Percentiles rank a stretch among this genome's conserved stretches.
phyloP scores from a whole-genome alignment of 2,797 vertebrate species.

The Micromesistius poutassou region DNA sequence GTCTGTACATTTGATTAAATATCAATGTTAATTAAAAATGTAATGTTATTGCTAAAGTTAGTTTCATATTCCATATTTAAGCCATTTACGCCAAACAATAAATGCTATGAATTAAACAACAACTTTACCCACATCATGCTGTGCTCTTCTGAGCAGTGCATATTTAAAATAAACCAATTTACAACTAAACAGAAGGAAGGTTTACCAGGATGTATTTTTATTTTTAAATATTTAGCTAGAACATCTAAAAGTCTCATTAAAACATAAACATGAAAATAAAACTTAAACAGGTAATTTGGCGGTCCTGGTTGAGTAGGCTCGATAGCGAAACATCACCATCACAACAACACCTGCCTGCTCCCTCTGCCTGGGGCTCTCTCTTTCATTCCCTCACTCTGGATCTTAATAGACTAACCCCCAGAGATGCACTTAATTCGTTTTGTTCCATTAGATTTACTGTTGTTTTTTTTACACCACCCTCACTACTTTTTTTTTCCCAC shows the following conservation, averaged over 20 bases:
- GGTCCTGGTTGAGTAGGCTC: background rate
- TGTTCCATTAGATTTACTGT: background rate
- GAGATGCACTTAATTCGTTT: background rate
- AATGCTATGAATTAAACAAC: background rate
- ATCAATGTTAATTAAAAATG: background rate
- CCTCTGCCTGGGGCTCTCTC: no score
- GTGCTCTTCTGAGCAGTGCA: background rate
- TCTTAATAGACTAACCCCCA: no score
- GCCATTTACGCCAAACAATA: background rate
- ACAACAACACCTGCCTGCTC: background rate
- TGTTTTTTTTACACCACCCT: background rate
- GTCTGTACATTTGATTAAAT: background rate
- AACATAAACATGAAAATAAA: no score
- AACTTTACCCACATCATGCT: background rate
- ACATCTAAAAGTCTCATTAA: background rate
- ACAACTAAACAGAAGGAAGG: background rate
- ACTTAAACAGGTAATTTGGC: background rate
- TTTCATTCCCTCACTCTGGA: no score
- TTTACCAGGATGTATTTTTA: background rate
- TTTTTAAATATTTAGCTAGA: background rate
- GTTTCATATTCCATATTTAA: background rate
- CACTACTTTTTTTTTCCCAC: background rate
- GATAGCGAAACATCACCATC: background rate
- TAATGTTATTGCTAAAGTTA: background rate
- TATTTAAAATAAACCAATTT: background rate